Conservation (phyloP, 2,888 invertebrate genomes). For the Mythimna vitellina region DNA sequence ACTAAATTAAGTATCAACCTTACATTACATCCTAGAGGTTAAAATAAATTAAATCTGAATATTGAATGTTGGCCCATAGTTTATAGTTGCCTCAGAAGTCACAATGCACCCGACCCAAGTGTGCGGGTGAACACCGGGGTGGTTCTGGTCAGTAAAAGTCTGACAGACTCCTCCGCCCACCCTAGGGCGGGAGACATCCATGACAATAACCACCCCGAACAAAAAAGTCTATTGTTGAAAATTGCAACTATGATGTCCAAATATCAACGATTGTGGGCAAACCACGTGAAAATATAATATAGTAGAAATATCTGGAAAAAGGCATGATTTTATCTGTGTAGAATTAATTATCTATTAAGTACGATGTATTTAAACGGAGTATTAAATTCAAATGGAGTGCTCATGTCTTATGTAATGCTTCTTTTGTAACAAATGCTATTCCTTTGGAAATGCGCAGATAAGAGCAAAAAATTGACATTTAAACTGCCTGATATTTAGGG, state of each 20-base stretch:
- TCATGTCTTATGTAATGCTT: not conserved
- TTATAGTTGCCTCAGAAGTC: too few relatives aligned
- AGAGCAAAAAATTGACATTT: too few relatives aligned
- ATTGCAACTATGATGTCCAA: not conserved
- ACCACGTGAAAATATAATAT: slow-evolving; percentile 4
- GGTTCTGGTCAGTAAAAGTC: too few relatives aligned
- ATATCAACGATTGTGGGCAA: slow-evolving; percentile 23
- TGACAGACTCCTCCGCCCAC: too few relatives aligned
- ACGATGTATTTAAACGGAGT: slow-evolving; percentile 18
- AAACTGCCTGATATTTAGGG: not conserved
- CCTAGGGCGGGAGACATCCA: too few relatives aligned
- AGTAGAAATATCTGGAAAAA: not conserved
- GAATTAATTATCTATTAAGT: not conserved
- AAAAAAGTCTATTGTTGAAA: not conserved
- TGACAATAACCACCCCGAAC: too few relatives aligned
- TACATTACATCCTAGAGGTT: not conserved
- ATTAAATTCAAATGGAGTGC: slow-evolving; percentile 33
- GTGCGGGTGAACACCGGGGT: too few relatives aligned
- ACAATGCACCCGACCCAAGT: too few relatives aligned
- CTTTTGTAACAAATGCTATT: not conserved
- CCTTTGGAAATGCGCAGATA: not conserved
- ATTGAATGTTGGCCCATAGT: slow-evolving; percentile 13
- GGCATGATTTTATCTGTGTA: not conserved
- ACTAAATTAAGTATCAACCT: not conserved
- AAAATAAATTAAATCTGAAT: not conserved